phyloP scores from a whole-genome alignment of 2,888 invertebrate species.

The Lymantria monacha region DNA sequence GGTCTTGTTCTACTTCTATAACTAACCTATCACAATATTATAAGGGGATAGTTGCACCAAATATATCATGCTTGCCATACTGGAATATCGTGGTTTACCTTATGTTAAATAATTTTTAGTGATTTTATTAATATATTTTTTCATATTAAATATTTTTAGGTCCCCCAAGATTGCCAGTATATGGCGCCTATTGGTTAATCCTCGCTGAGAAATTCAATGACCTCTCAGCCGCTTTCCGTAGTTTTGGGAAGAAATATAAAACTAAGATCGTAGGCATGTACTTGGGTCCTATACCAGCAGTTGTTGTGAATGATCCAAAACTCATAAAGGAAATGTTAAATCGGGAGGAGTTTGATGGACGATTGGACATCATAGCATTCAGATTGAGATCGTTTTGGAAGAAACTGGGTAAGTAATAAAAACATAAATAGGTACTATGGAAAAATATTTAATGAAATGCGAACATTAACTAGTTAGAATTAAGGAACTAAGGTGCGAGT shows the following conservation, averaged over 20 bases:
- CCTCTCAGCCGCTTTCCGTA: constrained; percentile 74
- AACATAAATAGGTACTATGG: background rate
- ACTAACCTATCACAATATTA: too few species aligned
- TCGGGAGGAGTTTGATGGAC: constrained; percentile 84
- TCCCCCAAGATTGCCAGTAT: constrained; percentile 83
- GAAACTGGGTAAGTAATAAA: constrained; percentile 62
- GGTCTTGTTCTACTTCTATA: too few species aligned
- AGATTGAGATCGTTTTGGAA: constrained; percentile 80
- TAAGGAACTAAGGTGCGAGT: background rate
- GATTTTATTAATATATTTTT: too few species aligned
- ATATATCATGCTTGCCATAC: too few species aligned
- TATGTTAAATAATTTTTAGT: too few species aligned
- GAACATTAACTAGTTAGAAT: background rate
- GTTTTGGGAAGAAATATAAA: constrained; percentile 80
- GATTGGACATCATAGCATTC: constrained; percentile 71
- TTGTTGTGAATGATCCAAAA: constrained; percentile 78
- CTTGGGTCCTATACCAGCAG: constrained; percentile 70
- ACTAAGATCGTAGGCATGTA: constrained; percentile 83
- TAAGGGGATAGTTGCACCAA: too few species aligned
- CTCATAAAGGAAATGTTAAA: constrained; percentile 82
- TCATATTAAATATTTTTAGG: constrained; percentile 56
- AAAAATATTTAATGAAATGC: background rate
- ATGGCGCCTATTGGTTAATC: constrained; percentile 84
- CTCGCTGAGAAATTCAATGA: constrained; percentile 75
- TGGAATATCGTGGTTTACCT: too few species aligned